A percentile compares a stretch with the other conserved stretches of the same genome.
phyloP scores from a whole-genome alignment of 1,140 invertebrate species.

The Drosophila parabipectinata region DNA sequence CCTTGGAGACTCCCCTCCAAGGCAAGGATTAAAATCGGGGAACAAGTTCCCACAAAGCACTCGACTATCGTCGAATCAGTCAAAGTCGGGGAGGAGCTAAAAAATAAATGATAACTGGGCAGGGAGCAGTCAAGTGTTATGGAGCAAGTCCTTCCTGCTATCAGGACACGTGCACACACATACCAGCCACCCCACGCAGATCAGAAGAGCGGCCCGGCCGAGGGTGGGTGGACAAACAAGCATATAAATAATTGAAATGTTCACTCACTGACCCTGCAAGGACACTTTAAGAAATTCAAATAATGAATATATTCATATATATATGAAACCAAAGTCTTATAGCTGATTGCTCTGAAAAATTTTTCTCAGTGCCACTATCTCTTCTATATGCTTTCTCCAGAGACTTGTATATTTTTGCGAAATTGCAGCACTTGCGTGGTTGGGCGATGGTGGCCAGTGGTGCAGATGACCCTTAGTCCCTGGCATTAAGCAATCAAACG shows the following conservation, averaged over 20 bases:
- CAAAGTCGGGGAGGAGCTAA: slow-evolving; percentile 56
- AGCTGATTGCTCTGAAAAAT: neutral
- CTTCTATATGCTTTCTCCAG: slow-evolving; percentile 4
- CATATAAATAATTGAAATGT: slow-evolving; percentile 82
- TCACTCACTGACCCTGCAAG: slow-evolving; percentile 36
- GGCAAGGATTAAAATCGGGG: slow-evolving; percentile 15
- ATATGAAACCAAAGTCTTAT: neutral
- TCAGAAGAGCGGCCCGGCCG: slow-evolving; percentile 1
- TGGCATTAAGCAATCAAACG: slow-evolving; percentile 80
- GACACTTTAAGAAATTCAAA: slow-evolving; percentile 7
- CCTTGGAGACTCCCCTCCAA: neutral
- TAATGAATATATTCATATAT: neutral
- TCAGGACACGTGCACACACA: slow-evolving; percentile 71
- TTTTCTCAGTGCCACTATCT: slow-evolving; percentile 11
- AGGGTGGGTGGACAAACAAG: slow-evolving; percentile 60
- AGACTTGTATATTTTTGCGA: slow-evolving; percentile 49
- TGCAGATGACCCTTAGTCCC: slow-evolving; percentile 50
- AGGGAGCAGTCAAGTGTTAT: slow-evolving; percentile 70
- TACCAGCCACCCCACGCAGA: neutral
- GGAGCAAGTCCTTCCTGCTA: slow-evolving; percentile 15
- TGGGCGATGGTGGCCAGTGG: slow-evolving; percentile 16
- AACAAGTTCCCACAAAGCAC: slow-evolving; percentile 48
- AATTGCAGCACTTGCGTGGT: slow-evolving; percentile 69
- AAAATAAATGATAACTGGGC: slow-evolving; percentile 68
- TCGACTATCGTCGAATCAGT: slow-evolving; percentile 72